phyloP scores from a whole-genome alignment of 2,113 vertebrate species.

The Montifringilla adamsi region DNA sequence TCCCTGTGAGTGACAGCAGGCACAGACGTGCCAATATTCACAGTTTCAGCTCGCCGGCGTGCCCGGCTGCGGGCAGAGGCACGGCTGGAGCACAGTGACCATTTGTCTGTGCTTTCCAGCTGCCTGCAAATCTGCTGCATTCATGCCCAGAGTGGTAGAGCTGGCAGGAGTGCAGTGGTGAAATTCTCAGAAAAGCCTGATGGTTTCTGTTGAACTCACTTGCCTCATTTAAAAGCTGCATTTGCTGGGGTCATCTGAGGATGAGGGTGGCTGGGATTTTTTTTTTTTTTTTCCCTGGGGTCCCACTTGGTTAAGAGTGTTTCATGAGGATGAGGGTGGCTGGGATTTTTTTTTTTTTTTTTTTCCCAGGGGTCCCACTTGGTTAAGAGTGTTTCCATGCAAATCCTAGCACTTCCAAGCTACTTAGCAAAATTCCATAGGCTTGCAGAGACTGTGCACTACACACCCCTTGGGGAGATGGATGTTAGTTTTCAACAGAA shows the following conservation, averaged over 20 bases:
- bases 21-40: background rate
- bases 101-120: background rate
- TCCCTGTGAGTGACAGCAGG: background rate
- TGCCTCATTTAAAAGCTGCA: background rate
- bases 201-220: background rate
- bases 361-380: background rate
- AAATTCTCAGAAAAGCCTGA: slow-evolving; percentile 54
- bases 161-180: background rate
- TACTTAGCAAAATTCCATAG: background rate
- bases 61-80: background rate
- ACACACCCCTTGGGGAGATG: background rate
- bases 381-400: background rate
- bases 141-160: slow-evolving; percentile 29
- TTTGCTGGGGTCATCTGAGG: background rate
- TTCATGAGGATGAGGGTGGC: slow-evolving; percentile 15
- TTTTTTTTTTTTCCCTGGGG: background rate
- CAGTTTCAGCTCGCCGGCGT: rapidly evolving
- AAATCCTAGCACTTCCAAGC: background rate
- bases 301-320: no score
- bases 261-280: background rate
- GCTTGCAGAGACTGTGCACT: background rate
- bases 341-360: background rate
- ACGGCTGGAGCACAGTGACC: background rate
- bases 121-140: slow-evolving; percentile 21
- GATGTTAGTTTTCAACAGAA: background rate